These are phyloP conservation scores for Nycticebus coucang DNA, from an alignment of 2,113 vertebrate genomes.

Conservation along the genomic window DNA sequence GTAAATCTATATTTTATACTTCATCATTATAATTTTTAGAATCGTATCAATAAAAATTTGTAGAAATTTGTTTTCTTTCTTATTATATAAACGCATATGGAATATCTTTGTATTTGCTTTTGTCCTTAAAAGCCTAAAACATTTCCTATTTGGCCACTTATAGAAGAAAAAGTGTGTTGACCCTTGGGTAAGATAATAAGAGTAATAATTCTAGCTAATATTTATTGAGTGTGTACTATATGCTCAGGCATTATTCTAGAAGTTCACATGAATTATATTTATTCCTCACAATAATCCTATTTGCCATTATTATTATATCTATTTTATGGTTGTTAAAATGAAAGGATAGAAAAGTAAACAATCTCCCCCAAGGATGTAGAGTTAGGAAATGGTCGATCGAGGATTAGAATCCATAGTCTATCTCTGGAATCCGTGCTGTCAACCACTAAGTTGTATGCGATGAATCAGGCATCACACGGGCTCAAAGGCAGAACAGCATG, in stretches of 20 bases:
- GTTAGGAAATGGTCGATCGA: background rate
- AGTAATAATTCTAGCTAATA: background rate
- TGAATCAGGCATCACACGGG: background rate
- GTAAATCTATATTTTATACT: constrained; percentile 9
- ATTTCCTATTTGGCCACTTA: background rate
- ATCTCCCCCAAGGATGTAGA: background rate
- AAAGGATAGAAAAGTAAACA: constrained; percentile 16
- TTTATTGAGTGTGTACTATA: background rate
- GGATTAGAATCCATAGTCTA: background rate
- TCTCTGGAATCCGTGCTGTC: background rate
- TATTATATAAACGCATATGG: background rate
- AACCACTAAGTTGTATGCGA: background rate
- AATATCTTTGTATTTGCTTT: constrained; percentile 18
- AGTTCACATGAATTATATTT: background rate
- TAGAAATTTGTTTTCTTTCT: constrained; percentile 22
- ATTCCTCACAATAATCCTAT: background rate
- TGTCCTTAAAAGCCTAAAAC: background rate
- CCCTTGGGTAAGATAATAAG: background rate
- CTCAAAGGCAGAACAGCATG: background rate
- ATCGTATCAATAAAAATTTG: background rate
- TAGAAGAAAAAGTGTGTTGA: background rate
- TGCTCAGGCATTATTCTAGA: background rate
- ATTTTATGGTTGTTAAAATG: background rate
- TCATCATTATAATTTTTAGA: background rate
- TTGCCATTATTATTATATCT: background rate